phyloP scores from a whole-genome alignment of 1,140 invertebrate genomes.

The Drosophila nikananu region DNA sequence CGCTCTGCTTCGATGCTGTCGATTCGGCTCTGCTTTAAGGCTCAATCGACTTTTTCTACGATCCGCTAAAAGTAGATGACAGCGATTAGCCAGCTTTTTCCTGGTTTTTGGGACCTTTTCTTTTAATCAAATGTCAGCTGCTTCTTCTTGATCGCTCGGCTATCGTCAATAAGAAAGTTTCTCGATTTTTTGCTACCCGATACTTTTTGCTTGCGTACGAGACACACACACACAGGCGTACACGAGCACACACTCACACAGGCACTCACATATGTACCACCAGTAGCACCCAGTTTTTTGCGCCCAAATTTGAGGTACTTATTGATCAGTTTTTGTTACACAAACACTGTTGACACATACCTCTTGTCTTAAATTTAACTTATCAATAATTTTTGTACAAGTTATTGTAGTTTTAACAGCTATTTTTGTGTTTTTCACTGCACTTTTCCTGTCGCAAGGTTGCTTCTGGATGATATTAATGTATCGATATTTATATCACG shows the following conservation, averaged over 20 bases:
- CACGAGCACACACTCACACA: constrained; percentile 24
- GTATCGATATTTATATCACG: no score
- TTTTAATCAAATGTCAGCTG: constrained; percentile 39
- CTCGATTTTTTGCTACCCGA: constrained; percentile 77
- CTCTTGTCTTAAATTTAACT: constrained; percentile 69
- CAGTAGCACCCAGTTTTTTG: constrained; percentile 59
- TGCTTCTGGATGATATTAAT: constrained; percentile 61
- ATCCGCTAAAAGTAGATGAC: constrained; percentile 8
- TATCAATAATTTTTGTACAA: constrained; percentile 61
- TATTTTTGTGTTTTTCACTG: constrained; percentile 78
- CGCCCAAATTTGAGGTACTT: constrained; percentile 45
- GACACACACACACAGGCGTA: constrained; percentile 10
- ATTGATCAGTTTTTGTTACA: not conserved
- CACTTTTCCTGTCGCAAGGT: constrained; percentile 76
- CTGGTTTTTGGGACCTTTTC: not conserved
- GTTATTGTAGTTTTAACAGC: constrained; percentile 58
- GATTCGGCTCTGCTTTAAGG: not conserved
- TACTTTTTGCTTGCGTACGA: constrained; percentile 76
- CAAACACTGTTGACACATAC: constrained; percentile 49
- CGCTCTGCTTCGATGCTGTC: constrained; percentile 15
- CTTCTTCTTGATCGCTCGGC: constrained; percentile 30
- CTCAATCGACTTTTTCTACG: not conserved
- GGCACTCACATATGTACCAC: constrained; percentile 18
- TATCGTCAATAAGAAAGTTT: constrained; percentile 81
- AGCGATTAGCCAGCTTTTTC: constrained; percentile 14